Base-by-base conservation (phyloP, 2,113 vertebrate genomes). In the Passer montanus region DNA sequence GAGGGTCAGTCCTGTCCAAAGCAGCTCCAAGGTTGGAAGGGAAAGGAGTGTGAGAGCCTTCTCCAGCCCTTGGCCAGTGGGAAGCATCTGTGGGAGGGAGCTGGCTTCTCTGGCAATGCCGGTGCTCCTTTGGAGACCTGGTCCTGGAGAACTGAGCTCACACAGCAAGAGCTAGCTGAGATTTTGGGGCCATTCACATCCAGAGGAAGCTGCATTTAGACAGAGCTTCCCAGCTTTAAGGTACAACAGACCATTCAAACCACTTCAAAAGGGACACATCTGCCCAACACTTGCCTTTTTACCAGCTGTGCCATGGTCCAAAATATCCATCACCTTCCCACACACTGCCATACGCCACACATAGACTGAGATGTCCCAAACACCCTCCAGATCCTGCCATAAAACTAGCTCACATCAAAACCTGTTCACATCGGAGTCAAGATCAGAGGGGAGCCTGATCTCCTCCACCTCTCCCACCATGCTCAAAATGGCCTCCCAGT, bases 191-290 rank as follows among this genome's bases (percentile, higher is more conserved):
- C 6, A 1, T 58, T 88, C 11, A 14, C 1, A 0, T 30, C 28
- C 63, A 55, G 43, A 76, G 33, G 30, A 16, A 47, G 75, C 39
- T 88, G 72, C 1, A 0, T 21, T 88, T 47, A 73, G 13, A 35
- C 12, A 66, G 13, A 63, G 14, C 3, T 83, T 83, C 53, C 55
- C 67, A 2, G 9, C 66, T 92, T 49, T 53, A 60, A 85, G 41
- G 55, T 20, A 77, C 67, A 91, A 63, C 15, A 85, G 75, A 89
- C 12, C 53, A 44, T 64, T 92, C 47, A 82, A 87, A 74, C 10
- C 67, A 86, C 91, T 87, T 93, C 91, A 95, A 77, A 95, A 68
- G 75, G 24, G 18, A 78, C 60, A 68, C 87, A 95, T 89, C 70
- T 93, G 87, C 58, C 90, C 74, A 87, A 47, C 92, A 97, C 81